A percentile compares a stretch with the other conserved stretches of the same genome.
Evolutionary conservation across 2,113 vertebrate species (phyloP).

Genomic region (Platanista minor): DNA sequence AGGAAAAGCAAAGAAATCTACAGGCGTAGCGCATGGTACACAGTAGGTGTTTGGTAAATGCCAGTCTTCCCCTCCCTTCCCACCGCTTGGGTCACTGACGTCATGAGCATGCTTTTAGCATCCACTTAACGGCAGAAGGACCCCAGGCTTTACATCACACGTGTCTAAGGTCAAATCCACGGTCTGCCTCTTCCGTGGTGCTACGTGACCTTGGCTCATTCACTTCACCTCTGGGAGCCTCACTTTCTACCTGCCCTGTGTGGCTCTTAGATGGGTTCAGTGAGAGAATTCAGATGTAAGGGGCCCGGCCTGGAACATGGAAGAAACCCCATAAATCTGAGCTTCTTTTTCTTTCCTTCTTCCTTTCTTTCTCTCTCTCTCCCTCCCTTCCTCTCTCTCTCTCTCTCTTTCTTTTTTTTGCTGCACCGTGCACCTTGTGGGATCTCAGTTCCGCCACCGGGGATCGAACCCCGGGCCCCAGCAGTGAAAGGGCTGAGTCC

Average conservation of each 20-base stretch:
- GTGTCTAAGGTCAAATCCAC: neutral
- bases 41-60: neutral
- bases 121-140: neutral
- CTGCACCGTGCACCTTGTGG: too few species aligned
- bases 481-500: too few species aligned
- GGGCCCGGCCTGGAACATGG: neutral
- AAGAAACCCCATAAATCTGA: neutral
- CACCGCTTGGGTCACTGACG: neutral
- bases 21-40: rapidly evolving
- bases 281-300: neutral
- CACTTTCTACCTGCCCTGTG: neutral
- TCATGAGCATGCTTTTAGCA: neutral
- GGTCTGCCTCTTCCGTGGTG: neutral
- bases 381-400: rapidly evolving
- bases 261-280: neutral
- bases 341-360: too few species aligned
- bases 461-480: too few species aligned
- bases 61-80: neutral
- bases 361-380: rapidly evolving
- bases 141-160: neutral
- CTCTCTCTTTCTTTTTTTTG: too few species aligned
- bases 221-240: neutral
- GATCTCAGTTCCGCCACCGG: too few species aligned
- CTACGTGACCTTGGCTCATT: neutral
- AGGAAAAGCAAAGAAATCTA: neutral